Evolutionary conservation across 2,888 invertebrate species (phyloP), one percentile per base, ranked within the genome.

Genomic region (Sisyra nigra): DNA sequence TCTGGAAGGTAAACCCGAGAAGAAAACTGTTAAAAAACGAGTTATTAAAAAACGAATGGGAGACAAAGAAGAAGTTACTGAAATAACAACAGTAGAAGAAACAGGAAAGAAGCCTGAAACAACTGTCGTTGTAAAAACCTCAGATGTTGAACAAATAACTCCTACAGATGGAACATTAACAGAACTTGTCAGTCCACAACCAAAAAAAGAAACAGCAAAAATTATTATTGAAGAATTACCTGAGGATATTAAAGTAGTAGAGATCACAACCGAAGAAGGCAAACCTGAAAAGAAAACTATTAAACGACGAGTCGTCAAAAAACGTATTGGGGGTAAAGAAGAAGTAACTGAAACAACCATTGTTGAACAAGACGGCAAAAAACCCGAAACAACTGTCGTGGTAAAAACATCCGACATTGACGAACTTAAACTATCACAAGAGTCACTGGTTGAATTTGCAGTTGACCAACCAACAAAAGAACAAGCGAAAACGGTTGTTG

Each of bases 351-450:
- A 66, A 54, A 58, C 63, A 45, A 50, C 59, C 2, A 62, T 56
- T 48, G 53, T 57, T 18, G 50, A 56, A 40, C 56, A 59, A 45
- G 66, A 54, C 45, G 60, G 56, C 33, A 60, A 57, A 50, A 58
- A 65, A 55, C 61, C 66, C 36, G 50, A 68, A 46, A 62, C 61
- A 48, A 61, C 63, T 46, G 60, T 69, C 14, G 55, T 57, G 18
- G 57, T 68, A 3, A 57, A 56, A 24, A 15, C 24, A 8, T 30
- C 38, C 18, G 40, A 44, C 17, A 18, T 33, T 3, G n/a, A 37
- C 30, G 46, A 46, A 24, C 10, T 29, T n/a, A 51, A 51, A 3
- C 50, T 49, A 9, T 50, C 55, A 41, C 54, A 55, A 44, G 49
- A 47, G 11, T 17, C 37, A 45, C 32, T 44, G 47, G 46, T 46